Evolutionary conservation across 2,113 vertebrate species (phyloP), one percentile per base, ranked within the genome.

Genomic region (Semnornis frantzii): DNA sequence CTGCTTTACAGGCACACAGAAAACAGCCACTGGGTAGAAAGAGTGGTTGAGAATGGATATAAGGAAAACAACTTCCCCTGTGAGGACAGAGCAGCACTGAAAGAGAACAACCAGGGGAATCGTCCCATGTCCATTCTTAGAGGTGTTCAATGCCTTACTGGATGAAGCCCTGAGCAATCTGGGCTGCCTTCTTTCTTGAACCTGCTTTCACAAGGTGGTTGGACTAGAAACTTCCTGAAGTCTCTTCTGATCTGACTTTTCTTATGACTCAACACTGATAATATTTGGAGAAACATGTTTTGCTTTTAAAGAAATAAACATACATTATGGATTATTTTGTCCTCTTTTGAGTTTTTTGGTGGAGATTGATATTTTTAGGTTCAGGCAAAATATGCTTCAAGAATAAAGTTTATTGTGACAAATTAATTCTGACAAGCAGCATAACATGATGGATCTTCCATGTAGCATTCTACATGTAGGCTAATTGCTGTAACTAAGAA

Each of bases 401-500:
- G 28, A 80, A 87, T 28, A 71, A 92, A 79, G 39, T 16, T 89
- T 63, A 55, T 52, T 76, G 64, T 63, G 78, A 42, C 27, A 85
- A 87, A 91, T 77, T 18, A 89, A 46, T 69, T 82, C 50, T 59
- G 59, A 87, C 65, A 79, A 60, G 24, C 34, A 59, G 19, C 10
- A 33, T 27, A 86, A 78, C 16, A 21, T 11, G 66, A 78, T 0
- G 17, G 48, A 68, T 44, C 13, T 89, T 65, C 81, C 63, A 85
- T 72, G 72, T 54, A 83, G 62, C 30, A 65, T 65, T 68, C 39
- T 46, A 28, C 21, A 66, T 55, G 30, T 10, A 80, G 18, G n/a
- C n/a, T 87, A 79, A 93, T 21, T 84, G 75, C 65, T 82, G 3
- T 34, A 69, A 91, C 83, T 62, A 84, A 64, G 46, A 83, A 93